Evolutionary conservation across 2,113 vertebrate genomes (phyloP), one percentile per base, ranked within the genome.

Genomic region (Rhabdornis inornatus): DNA sequence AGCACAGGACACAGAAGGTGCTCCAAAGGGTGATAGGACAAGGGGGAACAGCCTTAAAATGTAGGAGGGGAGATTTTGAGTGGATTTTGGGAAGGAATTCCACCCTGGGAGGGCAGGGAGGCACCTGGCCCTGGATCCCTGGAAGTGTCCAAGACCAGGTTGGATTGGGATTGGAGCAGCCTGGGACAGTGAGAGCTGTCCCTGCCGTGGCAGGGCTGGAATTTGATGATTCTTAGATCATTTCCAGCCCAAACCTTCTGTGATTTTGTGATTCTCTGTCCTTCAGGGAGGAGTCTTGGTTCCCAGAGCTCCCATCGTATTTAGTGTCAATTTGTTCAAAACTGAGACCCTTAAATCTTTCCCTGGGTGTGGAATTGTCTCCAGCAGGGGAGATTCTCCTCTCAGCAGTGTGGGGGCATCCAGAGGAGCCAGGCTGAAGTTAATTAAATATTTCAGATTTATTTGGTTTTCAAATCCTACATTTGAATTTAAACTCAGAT

Each of bases 101-200:
- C 4, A 10, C 1, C 1, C 17, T 56, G 24, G 0, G n/a, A 40
- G n/a, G 30, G 20, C 14, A 16, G 24, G 23, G 0, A 70, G 15
- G 12, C 3, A 5, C 20, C 57, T 71, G 75, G 30, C 21, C 35
- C 66, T 60, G 84, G 27, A 71, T 17, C 35, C 35, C 31, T 65
- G 57, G 68, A 0, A 57, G 5, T 74, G 59, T 0, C 52, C 77
- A 33, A 39, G 60, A 37, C 52, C 60, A 31, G 76, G 35, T 0
- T 65, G 83, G 61, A 27, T 3, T 53, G 17, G 52, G 14, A 1
- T 33, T 27, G 86, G 76, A 74, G 50, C 22, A 18, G 0, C 22
- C 6, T 66, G 68, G 59, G 69, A 4, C 0, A 1, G 45, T n/a
- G 33, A 45, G 0, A 82, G 12, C 3, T 39, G 52, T 66, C 28